Base-by-base conservation (phyloP, 2,797 vertebrate genomes). In the Cirrhinus mrigala region DNA sequence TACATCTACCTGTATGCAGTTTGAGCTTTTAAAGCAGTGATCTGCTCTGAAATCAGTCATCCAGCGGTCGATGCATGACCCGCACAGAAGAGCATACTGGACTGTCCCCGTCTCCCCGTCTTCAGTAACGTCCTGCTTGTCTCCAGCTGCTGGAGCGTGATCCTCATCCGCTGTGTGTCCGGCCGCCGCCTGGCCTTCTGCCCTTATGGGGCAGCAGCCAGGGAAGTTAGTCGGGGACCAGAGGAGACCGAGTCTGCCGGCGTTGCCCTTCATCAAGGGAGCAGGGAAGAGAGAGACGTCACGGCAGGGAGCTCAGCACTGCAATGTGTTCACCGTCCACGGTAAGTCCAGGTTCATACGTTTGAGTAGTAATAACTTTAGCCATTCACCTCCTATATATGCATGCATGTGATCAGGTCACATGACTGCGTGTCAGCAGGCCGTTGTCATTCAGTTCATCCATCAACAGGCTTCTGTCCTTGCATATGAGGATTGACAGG, bases 151-250 rank as follows among this genome's bases (percentile, higher is more conserved):
- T 73, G 74, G 86, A 90, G 87, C 0, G 87, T 85, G 90, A 91
- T 85, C 88, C 82, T 89, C 88, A 90, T 90, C 92, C 90, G 95
- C 80, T 94, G 93, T 93, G 92, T 94, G 93, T 93, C 95, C 94
- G 94, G 95, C 91, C 91, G 91, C 88, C 91, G 94, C 94, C 95
- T 94, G 94, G 95, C 93, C 93, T 86, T 92, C 88, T 94, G 96
- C 91, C 96, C 98, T 97, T 98, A 99, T 99, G 98, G 98, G 98
- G 97, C 98, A 99, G 95, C 98, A 99, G 97, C 98, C 98, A 95
- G 98, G 97, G 94, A 99, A 99, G 96, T 96, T 97, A 93, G 96
- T 96, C 93, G 98, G 98, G 95, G 98, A 99, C 95, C 98, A 98
- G 93, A 96, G 98, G 94, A 97, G 98, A 96, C 98, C 98, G 40